phyloP scores from a whole-genome alignment of 2,888 invertebrate genomes.

The Drosophila paramelanica region DNA sequence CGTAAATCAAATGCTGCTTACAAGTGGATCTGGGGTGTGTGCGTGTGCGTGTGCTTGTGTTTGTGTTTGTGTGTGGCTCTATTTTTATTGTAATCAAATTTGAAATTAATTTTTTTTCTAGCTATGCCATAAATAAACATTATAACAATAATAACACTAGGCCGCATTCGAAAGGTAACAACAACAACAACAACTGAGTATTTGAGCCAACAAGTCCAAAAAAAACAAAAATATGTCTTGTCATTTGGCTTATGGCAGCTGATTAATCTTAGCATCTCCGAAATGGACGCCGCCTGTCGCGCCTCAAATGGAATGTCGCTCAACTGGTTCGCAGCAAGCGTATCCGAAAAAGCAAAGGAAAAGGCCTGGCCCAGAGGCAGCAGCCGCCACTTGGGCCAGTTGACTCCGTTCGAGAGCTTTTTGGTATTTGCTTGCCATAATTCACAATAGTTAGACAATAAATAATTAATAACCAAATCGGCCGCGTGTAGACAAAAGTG shows the following conservation, averaged over 20 bases:
- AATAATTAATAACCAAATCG: slow-evolving; percentile 74
- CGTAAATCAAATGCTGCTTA: slow-evolving; percentile 69
- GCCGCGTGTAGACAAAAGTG: slow-evolving; percentile 68
- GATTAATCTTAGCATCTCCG: slow-evolving; percentile 77
- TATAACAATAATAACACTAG: slow-evolving; percentile 71
- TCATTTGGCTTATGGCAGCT: slow-evolving; percentile 80
- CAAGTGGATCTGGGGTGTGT: slow-evolving; percentile 46
- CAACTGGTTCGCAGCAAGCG: slow-evolving; percentile 66
- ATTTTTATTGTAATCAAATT: slow-evolving; percentile 78
- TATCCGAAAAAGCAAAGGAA: slow-evolving; percentile 55
- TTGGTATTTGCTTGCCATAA: slow-evolving; percentile 61
- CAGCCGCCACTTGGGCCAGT: slow-evolving; percentile 24
- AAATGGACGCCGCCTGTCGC: slow-evolving; percentile 66
- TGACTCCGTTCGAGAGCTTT: slow-evolving; percentile 24
- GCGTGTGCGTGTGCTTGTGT: slow-evolving; percentile 7
- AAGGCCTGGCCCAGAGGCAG: slow-evolving; percentile 59
- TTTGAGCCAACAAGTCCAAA: slow-evolving; percentile 34
- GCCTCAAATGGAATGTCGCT: slow-evolving; percentile 76
- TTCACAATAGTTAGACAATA: slow-evolving; percentile 68
- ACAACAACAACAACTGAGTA: slow-evolving; percentile 6
- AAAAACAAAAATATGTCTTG: slow-evolving; percentile 66
- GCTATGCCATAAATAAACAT: slow-evolving; percentile 71
- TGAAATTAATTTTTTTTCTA: slow-evolving; percentile 72
- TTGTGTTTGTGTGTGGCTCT: slow-evolving; percentile 52
- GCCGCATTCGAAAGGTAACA: slow-evolving; percentile 36